These are phyloP conservation scores for Lepisosteus oculatus DNA, from an alignment of 2,113 vertebrate species.

Conservation along the genomic window DNA sequence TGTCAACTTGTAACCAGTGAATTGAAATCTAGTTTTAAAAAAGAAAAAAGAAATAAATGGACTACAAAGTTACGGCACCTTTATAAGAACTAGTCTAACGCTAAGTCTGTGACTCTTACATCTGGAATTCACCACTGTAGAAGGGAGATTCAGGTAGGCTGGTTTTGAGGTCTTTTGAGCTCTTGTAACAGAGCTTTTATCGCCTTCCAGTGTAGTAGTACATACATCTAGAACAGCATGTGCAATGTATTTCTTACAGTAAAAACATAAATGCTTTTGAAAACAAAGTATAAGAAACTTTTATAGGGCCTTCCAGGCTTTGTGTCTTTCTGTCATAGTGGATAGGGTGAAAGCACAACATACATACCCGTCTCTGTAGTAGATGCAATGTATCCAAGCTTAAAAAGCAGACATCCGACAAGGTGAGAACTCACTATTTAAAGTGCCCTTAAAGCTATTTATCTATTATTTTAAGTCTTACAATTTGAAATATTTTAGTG, in stretches of 20 bases:
- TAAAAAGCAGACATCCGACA: no score
- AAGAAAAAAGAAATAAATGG: conserved; percentile 11
- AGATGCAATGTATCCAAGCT: no score
- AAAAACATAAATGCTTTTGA: conserved; percentile 26
- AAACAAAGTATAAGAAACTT: conserved; percentile 10
- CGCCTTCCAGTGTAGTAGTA: conserved; percentile 12
- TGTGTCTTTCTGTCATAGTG: no score
- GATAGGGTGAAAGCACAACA: no score
- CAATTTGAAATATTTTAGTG: no score
- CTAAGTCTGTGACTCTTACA: conserved; percentile 44
- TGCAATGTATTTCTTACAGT: no score
- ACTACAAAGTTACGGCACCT: conserved; percentile 5
- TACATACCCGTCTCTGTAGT: no score
- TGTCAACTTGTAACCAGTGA: not conserved
- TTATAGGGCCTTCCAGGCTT: not conserved
- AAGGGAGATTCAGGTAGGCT: conserved; percentile 22
- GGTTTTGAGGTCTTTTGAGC: conserved; percentile 25
- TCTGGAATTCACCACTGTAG: conserved; percentile 24
- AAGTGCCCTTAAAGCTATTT: no score
- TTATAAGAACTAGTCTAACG: conserved; percentile 26
- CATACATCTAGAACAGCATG: conserved; percentile 25
- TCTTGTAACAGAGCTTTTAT: conserved; percentile 29
- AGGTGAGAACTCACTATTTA: no score
- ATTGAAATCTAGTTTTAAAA: conserved; percentile 30
- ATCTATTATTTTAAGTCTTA: no score